phyloP scores from a whole-genome alignment of 2,113 vertebrate species.

The Lepidothrix coronata region DNA sequence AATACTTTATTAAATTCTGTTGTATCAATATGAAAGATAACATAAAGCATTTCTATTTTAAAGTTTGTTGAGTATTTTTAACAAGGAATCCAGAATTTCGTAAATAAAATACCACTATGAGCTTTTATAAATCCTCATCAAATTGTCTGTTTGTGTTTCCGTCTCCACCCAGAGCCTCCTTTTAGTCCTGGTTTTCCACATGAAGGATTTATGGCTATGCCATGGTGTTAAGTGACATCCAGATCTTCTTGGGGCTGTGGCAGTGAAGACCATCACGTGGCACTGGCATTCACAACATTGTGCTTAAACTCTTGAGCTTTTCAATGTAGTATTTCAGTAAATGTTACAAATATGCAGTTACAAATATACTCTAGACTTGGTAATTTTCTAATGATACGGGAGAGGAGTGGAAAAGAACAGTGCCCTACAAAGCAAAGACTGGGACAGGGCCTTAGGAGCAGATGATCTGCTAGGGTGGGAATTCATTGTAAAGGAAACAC shows the following conservation, averaged over 20 bases:
- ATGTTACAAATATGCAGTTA: background rate
- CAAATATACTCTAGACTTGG: background rate
- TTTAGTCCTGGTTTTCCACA: background rate
- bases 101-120: background rate
- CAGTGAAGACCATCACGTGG: background rate
- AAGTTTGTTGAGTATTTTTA: background rate
- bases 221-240: background rate
- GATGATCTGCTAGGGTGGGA: background rate
- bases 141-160: background rate
- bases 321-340: background rate
- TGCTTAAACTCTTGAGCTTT: background rate
- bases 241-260: background rate
- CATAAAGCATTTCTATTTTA: background rate
- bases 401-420: background rate
- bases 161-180: background rate
- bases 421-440: background rate
- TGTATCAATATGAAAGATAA: background rate
- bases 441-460: background rate
- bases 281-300: background rate
- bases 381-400: background rate
- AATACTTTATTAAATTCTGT: background rate
- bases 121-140: background rate
- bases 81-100: background rate
- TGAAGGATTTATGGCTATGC: background rate
- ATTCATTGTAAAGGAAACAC: background rate